Base-by-base conservation (phyloP, 2,797 vertebrate species). In the Hoplostethus mediterraneus region DNA sequence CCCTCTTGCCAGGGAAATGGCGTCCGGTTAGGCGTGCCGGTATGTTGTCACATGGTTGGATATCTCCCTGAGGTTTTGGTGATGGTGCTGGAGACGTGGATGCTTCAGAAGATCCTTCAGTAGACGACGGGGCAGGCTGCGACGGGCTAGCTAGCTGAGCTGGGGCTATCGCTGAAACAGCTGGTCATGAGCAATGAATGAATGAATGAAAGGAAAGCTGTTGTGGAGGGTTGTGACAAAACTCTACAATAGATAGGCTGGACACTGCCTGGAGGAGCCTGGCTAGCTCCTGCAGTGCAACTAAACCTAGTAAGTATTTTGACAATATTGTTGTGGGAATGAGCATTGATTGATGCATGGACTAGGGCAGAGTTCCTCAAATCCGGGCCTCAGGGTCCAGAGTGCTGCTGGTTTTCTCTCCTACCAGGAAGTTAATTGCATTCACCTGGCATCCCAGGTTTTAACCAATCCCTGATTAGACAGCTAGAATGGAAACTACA, bases 111-210 rank as follows among this genome's bases (percentile, higher is more conserved):
- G 21, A 21, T 21, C 21, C 73, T 5, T 92, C 83, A 2, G 63
- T 40, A 21, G 84, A 17, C 0, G 82, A 73, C 48, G 6, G 80
- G 69, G 62, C 47, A 6, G 80, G 36, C 58, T 73, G 74, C 6
- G 67, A 60, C 44, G 83, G 42, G 77, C 83, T 87, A 83, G 90
- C 88, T 68, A 85, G 73, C 67, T 78, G 77, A 85, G 81, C 90
- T 90, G 90, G 80, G 84, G 84, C 63, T 80, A 87, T 89, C 77
- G 84, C 87, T 85, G 79, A 90, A 86, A 88, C 73, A 85, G 81
- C 87, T 89, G 59, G 71, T 90, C 64, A 82, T 89, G 83, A 89
- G 78, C 13, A 75, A 48, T 70, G 14, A 73, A 48, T 54, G 14
- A 73, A 48, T 54, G 1, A 55, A 75, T 63, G 4, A 60, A 57